These are phyloP conservation scores for Pararge aegeria DNA, from an alignment of 1,140 invertebrate species.

Conservation along the genomic window DNA sequence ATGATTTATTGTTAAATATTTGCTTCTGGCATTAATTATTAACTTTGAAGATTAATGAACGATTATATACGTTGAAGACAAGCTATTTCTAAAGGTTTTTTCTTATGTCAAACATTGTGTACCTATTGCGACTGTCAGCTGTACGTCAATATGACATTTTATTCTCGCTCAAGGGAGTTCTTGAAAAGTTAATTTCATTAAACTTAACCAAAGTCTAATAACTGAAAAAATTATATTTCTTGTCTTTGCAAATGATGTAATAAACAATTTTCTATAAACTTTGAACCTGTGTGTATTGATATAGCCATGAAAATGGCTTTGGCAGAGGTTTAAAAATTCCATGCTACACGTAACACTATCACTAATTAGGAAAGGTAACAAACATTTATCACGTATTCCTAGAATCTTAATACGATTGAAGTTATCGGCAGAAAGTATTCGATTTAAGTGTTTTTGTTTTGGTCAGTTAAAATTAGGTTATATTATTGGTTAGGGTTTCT, in stretches of 20 bases:
- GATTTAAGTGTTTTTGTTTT: too few species aligned
- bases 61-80: too few species aligned
- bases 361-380: constrained; percentile 6
- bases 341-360: constrained; percentile 12
- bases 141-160: constrained; percentile 14
- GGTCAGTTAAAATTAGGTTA: too few species aligned
- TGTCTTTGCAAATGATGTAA: background rate
- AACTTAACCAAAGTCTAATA: background rate
- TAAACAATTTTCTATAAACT: background rate
- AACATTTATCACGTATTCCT: background rate
- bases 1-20: too few species aligned
- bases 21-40: too few species aligned
- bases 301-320: constrained; percentile 1
- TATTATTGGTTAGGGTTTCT: background rate
- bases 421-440: too few species aligned
- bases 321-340: constrained; percentile 7
- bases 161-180: too few species aligned
- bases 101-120: background rate
- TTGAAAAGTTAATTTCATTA: too few species aligned
- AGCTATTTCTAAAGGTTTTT: too few species aligned
- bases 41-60: too few species aligned
- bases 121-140: too few species aligned
- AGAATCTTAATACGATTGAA: background rate
- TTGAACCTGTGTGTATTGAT: background rate
- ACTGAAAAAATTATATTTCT: background rate